These are phyloP conservation scores for Beaufortia kweichowensis DNA, from an alignment of 2,113 vertebrate genomes.

Conservation along the genomic window DNA sequence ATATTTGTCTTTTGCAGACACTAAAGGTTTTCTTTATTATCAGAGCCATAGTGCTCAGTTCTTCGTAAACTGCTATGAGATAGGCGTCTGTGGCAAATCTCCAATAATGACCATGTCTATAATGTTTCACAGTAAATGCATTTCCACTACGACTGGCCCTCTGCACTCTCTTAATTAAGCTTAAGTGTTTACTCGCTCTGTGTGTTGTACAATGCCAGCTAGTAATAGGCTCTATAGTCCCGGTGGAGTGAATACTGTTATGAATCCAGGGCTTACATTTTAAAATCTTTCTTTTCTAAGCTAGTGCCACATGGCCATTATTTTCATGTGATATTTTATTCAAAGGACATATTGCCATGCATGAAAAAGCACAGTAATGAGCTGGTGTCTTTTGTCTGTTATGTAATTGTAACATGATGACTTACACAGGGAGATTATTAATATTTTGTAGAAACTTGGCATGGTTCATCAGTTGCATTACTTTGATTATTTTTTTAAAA, in stretches of 20 bases:
- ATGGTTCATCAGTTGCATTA: constrained; percentile 19
- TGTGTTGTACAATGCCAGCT: not conserved
- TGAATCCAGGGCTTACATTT: not conserved
- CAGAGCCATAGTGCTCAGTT: not conserved
- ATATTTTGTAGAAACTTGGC: not conserved
- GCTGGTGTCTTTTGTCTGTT: not conserved
- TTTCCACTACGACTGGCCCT: constrained; percentile 19
- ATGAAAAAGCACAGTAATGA: constrained; percentile 11
- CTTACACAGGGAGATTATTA: not conserved
- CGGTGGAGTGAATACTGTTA: constrained; percentile 18
- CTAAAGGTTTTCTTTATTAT: constrained; percentile 21
- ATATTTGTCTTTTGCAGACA: not conserved
- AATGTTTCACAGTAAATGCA: constrained; percentile 17
- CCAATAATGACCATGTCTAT: constrained; percentile 11
- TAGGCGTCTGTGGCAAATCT: not conserved
- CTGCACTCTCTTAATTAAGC: constrained; percentile 15
- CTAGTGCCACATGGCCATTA: not conserved
- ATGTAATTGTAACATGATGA: not conserved
- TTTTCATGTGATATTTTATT: not conserved
- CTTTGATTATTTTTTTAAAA: not conserved
- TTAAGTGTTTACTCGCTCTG: not conserved
- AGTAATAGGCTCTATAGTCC: not conserved
- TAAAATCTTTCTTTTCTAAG: not conserved
- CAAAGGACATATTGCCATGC: not conserved
- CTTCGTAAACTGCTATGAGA: not conserved